These are phyloP conservation scores for Chiroxiphia lanceolata DNA, from an alignment of 2,797 vertebrate species.

Conservation along the genomic window DNA sequence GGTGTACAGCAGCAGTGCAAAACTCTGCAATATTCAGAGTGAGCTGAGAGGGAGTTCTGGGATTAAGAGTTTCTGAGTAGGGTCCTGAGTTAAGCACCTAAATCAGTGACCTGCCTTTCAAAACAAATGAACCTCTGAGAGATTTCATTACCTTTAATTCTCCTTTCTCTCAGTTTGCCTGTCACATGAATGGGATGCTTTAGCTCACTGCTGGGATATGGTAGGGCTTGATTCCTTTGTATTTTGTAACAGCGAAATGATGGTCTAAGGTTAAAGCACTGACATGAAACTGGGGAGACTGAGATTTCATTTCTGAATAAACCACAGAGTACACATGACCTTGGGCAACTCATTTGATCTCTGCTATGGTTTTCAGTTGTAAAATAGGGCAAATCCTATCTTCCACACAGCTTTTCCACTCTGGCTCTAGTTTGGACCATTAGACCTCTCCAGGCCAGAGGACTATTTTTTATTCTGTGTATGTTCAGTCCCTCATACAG, in stretches of 20 bases:
- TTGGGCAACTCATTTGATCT: not conserved
- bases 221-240: not conserved
- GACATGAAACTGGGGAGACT: not conserved
- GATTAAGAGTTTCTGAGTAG: not conserved
- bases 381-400: not conserved
- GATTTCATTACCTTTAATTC: not conserved
- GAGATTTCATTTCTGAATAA: not conserved
- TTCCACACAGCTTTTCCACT: not conserved
- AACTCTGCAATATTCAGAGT: not conserved
- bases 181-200: not conserved
- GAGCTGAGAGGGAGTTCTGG: not conserved
- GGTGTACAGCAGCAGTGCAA: not conserved
- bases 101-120: conserved; percentile 14
- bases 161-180: not conserved
- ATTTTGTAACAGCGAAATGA: not conserved
- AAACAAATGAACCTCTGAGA: not conserved
- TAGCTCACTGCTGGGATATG: not conserved
- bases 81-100: not conserved
- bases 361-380: not conserved
- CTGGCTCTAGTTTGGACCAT: not conserved
- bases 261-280: not conserved
- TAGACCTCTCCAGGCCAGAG: not conserved
- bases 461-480: not conserved
- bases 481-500: not conserved
- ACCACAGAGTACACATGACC: not conserved